Conservation (phyloP, 2,888 invertebrate genomes). For the Isotomurus palustris region DNA sequence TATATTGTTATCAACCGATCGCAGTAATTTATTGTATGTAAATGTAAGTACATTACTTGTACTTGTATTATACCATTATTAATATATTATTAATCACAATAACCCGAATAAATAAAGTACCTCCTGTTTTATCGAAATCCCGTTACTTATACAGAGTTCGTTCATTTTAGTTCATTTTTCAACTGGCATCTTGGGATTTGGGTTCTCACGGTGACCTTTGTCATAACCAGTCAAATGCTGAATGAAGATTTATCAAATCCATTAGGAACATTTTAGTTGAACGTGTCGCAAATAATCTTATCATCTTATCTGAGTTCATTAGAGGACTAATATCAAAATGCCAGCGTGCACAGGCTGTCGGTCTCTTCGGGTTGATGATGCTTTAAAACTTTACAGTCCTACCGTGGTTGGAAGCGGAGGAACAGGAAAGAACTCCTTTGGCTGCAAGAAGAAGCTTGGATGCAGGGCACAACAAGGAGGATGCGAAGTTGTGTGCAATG, state of each 20-base stretch:
- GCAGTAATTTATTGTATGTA: not conserved
- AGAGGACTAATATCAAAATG: not conserved
- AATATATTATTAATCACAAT: too few relatives aligned
- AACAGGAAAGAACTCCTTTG: not conserved
- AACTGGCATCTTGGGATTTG: not conserved
- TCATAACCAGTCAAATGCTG: not conserved
- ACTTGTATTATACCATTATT: not conserved
- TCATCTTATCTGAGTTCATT: too few relatives aligned
- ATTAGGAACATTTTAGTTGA: too few relatives aligned
- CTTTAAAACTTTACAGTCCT: constrained; percentile 3
- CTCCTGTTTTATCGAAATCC: too few relatives aligned
- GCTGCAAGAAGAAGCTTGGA: not conserved
- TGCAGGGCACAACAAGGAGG: not conserved
- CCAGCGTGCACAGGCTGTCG: not conserved
- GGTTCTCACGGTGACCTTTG: not conserved
- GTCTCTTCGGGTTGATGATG: not conserved
- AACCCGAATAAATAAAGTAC: too few relatives aligned
- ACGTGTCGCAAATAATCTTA: too few relatives aligned
- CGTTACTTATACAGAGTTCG: too few relatives aligned
- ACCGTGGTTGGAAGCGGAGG: too few relatives aligned
- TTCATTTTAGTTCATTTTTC: not conserved
- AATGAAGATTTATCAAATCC: not conserved
- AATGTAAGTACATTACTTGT: not conserved
- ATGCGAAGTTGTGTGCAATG: constrained; percentile 17
- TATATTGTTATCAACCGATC: not conserved